Base-by-base conservation (phyloP, 2,888 invertebrate species). In the Lasiommata megera region DNA sequence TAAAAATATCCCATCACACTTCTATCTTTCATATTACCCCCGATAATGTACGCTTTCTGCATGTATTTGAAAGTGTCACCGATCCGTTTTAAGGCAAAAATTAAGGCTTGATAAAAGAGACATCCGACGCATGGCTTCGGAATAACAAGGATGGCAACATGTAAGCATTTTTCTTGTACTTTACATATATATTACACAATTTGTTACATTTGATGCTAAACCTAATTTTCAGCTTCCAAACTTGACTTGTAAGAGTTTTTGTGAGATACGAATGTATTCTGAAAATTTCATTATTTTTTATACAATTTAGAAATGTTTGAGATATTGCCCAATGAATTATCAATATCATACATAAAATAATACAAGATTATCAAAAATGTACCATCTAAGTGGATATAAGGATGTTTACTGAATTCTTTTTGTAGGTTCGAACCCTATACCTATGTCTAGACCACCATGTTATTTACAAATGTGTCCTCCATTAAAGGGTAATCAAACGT, bases 71-170 rank as follows among this genome's bases (percentile, higher is more conserved):
- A 60, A 60, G 65, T 64, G 38, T 53, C 56, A 58, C 58, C 61
- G 62, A 63, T 50, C 37, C 51, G 52, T 55, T 48, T 56, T 54
- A 44, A 56, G 55, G 60, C 63, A 50, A 61, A 56, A 56, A 38
- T 58, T 55, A 51, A 40, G 41, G 47, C 52, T 40, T 52, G 54
- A 53, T 37, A 36, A 44, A 54, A 57, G 57, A 60, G 60, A 56
- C 47, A 52, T 43, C 36, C 79, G 75, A 79, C 82, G 89, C 89
- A 89, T 90, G 90, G 89, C 88, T 89, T 88, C 87, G 80, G 76
- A 82, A 79, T 88, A 87, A 87, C 81, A 69, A 77, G 84, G 82
- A 83, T 63, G 76, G 73, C 76, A 54, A 69, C 69, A 72, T 69
- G 72, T 71, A 71, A 72, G 72, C 69, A 69, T 67, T 54, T 43